These are phyloP conservation scores for Ectemnius continuus DNA, from an alignment of 2,888 invertebrate species.

Conservation along the genomic window DNA sequence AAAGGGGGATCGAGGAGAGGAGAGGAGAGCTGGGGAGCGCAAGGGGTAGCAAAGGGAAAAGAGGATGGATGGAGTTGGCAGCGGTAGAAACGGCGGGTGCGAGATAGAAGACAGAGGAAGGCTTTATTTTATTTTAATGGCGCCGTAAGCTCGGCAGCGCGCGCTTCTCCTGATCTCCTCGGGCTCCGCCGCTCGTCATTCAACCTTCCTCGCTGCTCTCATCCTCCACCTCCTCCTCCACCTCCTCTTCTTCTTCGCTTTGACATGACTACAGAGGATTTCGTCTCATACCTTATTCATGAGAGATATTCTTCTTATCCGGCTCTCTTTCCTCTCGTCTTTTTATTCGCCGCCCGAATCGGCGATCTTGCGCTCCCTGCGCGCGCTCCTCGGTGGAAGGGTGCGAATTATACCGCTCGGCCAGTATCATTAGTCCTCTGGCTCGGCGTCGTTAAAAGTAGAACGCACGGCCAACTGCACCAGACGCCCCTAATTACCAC, in stretches of 20 bases:
- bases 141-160: slow-evolving; percentile 65
- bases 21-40: neutral
- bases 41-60: slow-evolving; percentile 27
- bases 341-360: slow-evolving; percentile 21
- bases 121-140: slow-evolving; percentile 74
- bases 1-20: slow-evolving; percentile 34
- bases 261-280: slow-evolving; percentile 61
- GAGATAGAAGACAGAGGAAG: slow-evolving; percentile 51
- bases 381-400: slow-evolving; percentile 4
- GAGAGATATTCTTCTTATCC: slow-evolving; percentile 55
- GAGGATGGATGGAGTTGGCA: slow-evolving; percentile 13
- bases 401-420: slow-evolving; percentile 17
- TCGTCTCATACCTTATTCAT: slow-evolving; percentile 73
- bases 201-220: slow-evolving; percentile 25
- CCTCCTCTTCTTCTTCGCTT: slow-evolving; percentile 58
- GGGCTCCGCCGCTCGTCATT: slow-evolving; percentile 64
- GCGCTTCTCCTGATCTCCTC: slow-evolving; percentile 40
- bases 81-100: slow-evolving; percentile 31
- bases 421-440: neutral
- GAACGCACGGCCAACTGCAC: neutral
- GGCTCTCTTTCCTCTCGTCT: slow-evolving; percentile 7
- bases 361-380: neutral
- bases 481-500: too few relatives aligned
- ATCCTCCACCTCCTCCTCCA: slow-evolving; percentile 54
- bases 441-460: neutral